Conservation (phyloP, 2,797 vertebrate species). For the Gobionotothen gibberifrons region DNA sequence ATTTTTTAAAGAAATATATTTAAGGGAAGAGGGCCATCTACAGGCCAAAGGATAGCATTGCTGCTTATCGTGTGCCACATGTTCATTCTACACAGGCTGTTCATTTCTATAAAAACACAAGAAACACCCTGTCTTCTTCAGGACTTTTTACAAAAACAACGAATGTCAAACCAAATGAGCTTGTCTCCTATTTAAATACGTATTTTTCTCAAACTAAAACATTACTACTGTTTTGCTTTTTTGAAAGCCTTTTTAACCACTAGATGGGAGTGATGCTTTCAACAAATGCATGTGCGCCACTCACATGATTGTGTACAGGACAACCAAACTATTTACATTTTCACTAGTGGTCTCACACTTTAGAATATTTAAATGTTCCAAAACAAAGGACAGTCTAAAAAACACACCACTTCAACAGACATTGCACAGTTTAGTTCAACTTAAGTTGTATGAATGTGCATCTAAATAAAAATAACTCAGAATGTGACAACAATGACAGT, state of each 20-base stretch:
- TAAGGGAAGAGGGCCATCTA: constrained; percentile 72
- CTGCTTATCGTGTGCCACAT: neutral
- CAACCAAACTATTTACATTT: neutral
- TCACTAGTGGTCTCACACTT: neutral
- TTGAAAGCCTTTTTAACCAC: constrained; percentile 8
- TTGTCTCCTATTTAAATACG: rapidly evolving
- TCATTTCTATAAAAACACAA: neutral
- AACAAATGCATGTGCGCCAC: neutral
- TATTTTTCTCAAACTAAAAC: neutral
- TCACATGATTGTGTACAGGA: neutral
- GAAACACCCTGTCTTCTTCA: neutral
- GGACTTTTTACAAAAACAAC: neutral
- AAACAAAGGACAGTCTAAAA: neutral
- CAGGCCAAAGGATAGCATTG: constrained; percentile 37
- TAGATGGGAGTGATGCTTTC: constrained; percentile 32
- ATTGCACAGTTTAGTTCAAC: neutral
- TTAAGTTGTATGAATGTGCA: neutral
- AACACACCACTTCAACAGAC: neutral
- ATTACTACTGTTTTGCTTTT: neutral
- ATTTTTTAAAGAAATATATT: constrained; percentile 15
- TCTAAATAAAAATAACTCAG: neutral
- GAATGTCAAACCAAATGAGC: neutral
- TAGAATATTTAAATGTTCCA: neutral
- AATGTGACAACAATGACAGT: constrained; percentile 5
- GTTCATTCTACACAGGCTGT: rapidly evolving